Conservation (phyloP, 2,113 vertebrate species). For the Synodontis membranacea region DNA sequence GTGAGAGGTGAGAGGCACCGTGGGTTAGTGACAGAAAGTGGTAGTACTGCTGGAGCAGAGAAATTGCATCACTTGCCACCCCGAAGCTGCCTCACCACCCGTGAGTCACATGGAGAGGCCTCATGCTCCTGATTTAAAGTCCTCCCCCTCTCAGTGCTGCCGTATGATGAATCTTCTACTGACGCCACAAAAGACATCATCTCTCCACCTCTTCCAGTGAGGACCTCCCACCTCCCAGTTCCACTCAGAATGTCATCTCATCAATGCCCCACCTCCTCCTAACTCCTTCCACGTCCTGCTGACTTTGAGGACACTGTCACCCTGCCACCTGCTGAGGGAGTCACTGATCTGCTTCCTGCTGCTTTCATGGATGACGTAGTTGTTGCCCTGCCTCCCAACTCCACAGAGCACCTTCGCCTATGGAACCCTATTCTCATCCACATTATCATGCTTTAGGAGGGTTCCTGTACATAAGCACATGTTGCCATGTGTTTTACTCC, state of each 20-base stretch:
- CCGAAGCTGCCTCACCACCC: not conserved
- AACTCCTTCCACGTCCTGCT: not conserved
- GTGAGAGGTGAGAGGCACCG: not conserved
- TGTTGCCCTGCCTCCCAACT: not conserved
- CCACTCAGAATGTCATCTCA: no score
- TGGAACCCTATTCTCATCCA: not conserved
- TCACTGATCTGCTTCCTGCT: not conserved
- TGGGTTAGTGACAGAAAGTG: not conserved
- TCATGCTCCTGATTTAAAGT: not conserved
- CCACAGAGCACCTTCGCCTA: not conserved
- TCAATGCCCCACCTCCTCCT: not conserved
- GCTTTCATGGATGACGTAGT: not conserved
- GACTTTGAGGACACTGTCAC: no score
- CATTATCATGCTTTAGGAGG: not conserved
- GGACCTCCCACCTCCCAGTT: not conserved
- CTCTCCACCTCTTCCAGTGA: not conserved
- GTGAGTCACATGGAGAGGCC: not conserved
- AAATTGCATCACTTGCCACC: conserved; percentile 19
- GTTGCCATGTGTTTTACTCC: not conserved
- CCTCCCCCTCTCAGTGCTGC: not conserved
- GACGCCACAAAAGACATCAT: not conserved
- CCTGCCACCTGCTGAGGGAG: not conserved
- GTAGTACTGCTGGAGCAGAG: not conserved
- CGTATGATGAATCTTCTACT: not conserved
- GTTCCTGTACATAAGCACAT: no score